phyloP scores from a whole-genome alignment of 2,113 vertebrate species.

The Balaeniceps rex region DNA sequence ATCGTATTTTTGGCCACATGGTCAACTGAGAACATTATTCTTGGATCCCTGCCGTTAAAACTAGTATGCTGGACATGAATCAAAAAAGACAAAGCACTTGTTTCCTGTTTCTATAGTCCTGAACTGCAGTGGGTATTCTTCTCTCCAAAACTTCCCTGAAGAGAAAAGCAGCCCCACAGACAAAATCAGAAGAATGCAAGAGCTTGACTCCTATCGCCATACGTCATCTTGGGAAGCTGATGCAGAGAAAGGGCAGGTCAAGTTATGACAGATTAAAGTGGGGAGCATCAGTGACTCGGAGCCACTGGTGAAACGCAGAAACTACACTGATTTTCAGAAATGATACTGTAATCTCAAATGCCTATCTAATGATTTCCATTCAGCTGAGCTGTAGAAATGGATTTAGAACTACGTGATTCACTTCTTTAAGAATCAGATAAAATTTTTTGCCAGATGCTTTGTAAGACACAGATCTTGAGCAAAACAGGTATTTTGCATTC shows the following conservation, averaged over 20 bases:
- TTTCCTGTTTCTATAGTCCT: constrained; percentile 36
- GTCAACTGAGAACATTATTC: constrained; percentile 29
- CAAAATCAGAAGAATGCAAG: neutral
- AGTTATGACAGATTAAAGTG: neutral
- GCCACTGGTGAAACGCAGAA: neutral
- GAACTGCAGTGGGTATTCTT: neutral
- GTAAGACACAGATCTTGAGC: neutral
- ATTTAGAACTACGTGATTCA: neutral
- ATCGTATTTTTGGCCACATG: neutral
- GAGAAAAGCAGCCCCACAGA: neutral
- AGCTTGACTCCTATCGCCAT: rapidly evolving
- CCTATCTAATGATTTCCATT: constrained; percentile 16
- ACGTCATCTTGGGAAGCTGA: neutral
- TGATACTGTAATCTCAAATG: neutral
- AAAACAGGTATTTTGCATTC: neutral
- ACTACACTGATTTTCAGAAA: neutral
- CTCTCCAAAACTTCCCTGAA: neutral
- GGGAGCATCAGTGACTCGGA: neutral
- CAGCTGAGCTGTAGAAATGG: neutral
- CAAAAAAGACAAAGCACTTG: constrained; percentile 17
- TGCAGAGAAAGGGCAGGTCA: neutral
- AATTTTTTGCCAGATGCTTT: neutral
- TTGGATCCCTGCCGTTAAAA: constrained; percentile 39
- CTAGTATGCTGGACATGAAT: neutral
- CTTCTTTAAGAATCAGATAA: neutral